These are phyloP conservation scores for Erpornis zantholeuca DNA, from an alignment of 2,113 vertebrate species.

Conservation along the genomic window DNA sequence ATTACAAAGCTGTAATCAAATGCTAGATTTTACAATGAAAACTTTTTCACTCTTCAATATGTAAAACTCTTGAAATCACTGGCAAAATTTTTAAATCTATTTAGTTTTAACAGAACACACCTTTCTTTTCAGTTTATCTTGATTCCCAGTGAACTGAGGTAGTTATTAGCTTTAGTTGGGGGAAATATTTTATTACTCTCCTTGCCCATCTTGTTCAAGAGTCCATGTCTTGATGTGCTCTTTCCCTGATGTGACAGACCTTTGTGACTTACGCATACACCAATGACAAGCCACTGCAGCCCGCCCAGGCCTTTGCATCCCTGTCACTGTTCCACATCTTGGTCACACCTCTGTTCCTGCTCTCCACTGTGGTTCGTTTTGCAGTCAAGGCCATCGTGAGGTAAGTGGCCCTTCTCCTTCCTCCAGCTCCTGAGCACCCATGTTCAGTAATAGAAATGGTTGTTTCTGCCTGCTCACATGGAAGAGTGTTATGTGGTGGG, in stretches of 20 bases:
- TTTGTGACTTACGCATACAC: conserved; percentile 84
- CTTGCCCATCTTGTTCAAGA: neutral
- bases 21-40: neutral
- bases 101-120: neutral
- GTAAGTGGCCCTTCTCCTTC: conserved; percentile 54
- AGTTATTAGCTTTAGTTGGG: neutral
- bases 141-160: neutral
- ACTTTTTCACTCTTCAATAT: neutral
- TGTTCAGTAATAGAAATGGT: neutral
- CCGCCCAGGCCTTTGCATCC: conserved; percentile 88
- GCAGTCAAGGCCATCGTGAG: conserved; percentile 95
- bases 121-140: neutral
- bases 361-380: conserved; percentile 95
- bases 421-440: neutral
- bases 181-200: neutral
- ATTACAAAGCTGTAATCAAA: neutral
- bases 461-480: accelerated
- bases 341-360: conserved; percentile 93
- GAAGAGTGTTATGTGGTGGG: neutral
- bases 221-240: neutral
- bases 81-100: neutral
- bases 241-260: conserved; percentile 72
- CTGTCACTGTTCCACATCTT: conserved; percentile 94
- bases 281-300: conserved; percentile 61
- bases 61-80: neutral